Base-by-base conservation (phyloP, 1,140 invertebrate species). In the Bemisia tabaci region DNA sequence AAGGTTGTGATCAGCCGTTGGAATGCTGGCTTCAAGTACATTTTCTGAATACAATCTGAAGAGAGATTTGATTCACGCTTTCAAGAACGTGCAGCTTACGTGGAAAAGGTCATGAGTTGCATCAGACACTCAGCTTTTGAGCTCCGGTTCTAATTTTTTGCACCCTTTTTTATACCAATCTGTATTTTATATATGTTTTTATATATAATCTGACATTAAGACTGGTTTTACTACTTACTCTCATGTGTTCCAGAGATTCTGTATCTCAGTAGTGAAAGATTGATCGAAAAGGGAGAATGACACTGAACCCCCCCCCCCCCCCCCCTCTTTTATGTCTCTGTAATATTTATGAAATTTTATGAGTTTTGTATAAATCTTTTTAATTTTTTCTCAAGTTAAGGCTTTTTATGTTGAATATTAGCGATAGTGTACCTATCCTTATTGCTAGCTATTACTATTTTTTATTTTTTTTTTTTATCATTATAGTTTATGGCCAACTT, bases 271-370 rank as follows among this genome's bases (percentile, higher is more conserved):
- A 9, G 33, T 48, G 33, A 48, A 48, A 48, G 33, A 48, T 48
- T 48, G 33, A 48, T 5, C 17, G 33, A 48, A 48, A 9, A 48
- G 33, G 17, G 17, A 48, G 17, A 48, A 48, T 9, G 33, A 48
- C 5, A 48, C 33, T 48, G 33, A 48, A 48, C 5, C 17, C 17
- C 33, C 17, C 5, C 33, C 17, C 33, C 17, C 5, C 33, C 17
- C 33, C 17, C 33, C 5, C 17, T 48, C 17, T 48, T 48, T 48
- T 9, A 48, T 48, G 33, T 9, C 17, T 48, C 33, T 48, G 33
- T 48, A 48, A 48, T 48, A 48, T 48, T 48, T 48, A n/a, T 48
- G 33, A 48, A 48, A 48, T 48, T 48, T 48, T 48, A 48, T 48
- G 17, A 48, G 33, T 48, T 48, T 48, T 5, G 5, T 9, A 9